Percentiles rank a stretch among this genome's conserved stretches.
Evolutionary conservation across 2,113 vertebrate genomes (phyloP).

Genomic region (Addax nasomaculatus): DNA sequence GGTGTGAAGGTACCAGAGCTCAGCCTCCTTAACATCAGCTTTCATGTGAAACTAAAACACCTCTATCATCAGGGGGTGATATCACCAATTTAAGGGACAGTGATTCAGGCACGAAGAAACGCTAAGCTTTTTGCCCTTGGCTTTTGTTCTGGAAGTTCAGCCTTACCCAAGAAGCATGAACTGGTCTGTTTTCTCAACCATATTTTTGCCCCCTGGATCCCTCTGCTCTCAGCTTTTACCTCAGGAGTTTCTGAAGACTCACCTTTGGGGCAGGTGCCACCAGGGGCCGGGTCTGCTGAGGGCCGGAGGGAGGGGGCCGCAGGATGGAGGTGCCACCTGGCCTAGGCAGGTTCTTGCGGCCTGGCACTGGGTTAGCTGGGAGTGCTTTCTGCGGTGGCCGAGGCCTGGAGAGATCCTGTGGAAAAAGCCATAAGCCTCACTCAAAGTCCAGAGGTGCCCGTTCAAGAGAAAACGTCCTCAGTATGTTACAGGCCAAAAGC

Average conservation of each 20-base stretch:
- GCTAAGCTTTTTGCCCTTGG: background rate
- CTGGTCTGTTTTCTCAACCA: background rate
- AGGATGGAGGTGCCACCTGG: background rate
- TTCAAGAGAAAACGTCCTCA: background rate
- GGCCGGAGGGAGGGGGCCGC: background rate
- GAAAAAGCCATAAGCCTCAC: constrained; percentile 20
- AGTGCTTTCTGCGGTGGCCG: constrained; percentile 82
- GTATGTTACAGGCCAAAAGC: background rate
- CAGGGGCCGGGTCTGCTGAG: background rate
- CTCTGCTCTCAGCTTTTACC: background rate
- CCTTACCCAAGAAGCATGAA: background rate
- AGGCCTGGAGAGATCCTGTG: constrained; percentile 75
- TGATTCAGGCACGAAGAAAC: background rate
- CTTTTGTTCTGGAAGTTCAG: background rate
- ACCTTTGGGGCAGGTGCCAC: constrained; percentile 45
- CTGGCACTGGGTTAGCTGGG: constrained; percentile 78
- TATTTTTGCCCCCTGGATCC: too few relatives aligned
- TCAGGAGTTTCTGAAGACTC: background rate
- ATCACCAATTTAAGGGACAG: background rate
- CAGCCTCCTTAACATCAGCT: background rate
- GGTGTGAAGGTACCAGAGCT: background rate
- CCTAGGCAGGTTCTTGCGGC: constrained; percentile 49
- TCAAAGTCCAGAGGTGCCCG: background rate
- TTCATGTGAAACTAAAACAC: background rate
- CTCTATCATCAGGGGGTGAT: too few relatives aligned